Conservation (phyloP, 2,797 vertebrate species). For the Periophthalmus magnuspinnatus region DNA sequence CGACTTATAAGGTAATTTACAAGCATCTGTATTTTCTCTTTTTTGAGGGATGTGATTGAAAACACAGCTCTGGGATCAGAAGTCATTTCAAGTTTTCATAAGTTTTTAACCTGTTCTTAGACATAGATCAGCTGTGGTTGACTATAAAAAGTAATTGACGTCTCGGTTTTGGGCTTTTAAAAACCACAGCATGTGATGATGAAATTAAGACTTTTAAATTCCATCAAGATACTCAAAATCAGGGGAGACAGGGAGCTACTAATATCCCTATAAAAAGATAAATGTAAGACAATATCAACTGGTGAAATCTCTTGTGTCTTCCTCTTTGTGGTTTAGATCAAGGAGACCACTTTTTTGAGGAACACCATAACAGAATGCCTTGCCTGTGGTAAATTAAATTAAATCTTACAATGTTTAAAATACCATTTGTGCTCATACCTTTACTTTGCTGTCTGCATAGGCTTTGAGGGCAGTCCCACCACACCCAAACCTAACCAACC, state of each 20-base stretch:
- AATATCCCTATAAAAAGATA: too few relatives aligned
- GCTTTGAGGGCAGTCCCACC: conserved; percentile 46
- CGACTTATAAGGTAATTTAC: conserved; percentile 11
- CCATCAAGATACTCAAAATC: too few relatives aligned
- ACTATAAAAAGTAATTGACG: too few relatives aligned
- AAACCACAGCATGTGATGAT: not conserved
- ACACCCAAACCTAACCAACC: conserved; percentile 27
- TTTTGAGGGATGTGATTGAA: conserved; percentile 15
- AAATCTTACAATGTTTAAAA: not conserved
- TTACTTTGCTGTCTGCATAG: conserved; percentile 27
- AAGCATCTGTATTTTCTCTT: conserved; percentile 22
- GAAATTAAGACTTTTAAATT: not conserved
- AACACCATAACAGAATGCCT: conserved; percentile 93
- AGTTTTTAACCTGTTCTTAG: not conserved
- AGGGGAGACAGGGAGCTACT: too few relatives aligned
- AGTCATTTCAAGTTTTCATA: not conserved
- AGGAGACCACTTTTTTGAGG: conserved; percentile 90
- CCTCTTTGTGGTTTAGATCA: conserved; percentile 79
- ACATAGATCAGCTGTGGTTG: not conserved
- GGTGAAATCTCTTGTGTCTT: not conserved
- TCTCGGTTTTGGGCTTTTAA: not conserved
- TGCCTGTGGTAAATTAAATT: conserved; percentile 84
- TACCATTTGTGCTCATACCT: not conserved
- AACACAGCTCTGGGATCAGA: not conserved
- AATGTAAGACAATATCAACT: not conserved